Evolutionary conservation across 2,888 invertebrate species (phyloP), one percentile per base, ranked within the genome.

Genomic region (Tinea trinotella): DNA sequence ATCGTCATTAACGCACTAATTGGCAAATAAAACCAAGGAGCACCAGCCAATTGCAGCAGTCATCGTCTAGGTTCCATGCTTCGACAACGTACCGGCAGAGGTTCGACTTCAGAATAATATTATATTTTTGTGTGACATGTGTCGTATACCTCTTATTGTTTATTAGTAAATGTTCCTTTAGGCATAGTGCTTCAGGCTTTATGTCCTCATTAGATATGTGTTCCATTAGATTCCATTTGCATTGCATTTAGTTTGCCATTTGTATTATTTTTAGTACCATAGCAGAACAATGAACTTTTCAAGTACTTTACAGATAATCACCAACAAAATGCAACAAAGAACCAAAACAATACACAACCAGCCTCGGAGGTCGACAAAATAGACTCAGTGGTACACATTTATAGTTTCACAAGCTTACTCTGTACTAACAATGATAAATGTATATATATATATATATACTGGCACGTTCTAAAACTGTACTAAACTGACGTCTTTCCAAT

Each of bases 341-440:
- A 64, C 65, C 74, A 69, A 74, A 74, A 71, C 71, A 72, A 71
- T 67, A 64, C 66, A 61, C 66, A 74, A 66, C 66, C 54, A 36
- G 36, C 55, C 48, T 46, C 64, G 50, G 70, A 68, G 64, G 70
- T n/a, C 71, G 59, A 60, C 65, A 57, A 69, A 68, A 65, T 71
- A 62, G 69, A 70, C 68, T 74, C 71, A 62, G 74, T 75, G 82
- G 81, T 82, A 80, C 76, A 79, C 71, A 59, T 63, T 64, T 48
- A 19, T 48, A 48, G 6, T 19, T 48, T n/a, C 20, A 40, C 40
- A 40, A 13, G 40, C 17, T 40, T 17, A 3, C 13, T 6, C 12
- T 40, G 13, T 12, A 36, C 36, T 7, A 22, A 22, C n/a, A 30
- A 30, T 30, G 30, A 30, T 30, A 30, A 30, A 30, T 30, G 30